Evolutionary conservation across 2,113 vertebrate species (phyloP).

Genomic region (Tachuris rubrigastra): DNA sequence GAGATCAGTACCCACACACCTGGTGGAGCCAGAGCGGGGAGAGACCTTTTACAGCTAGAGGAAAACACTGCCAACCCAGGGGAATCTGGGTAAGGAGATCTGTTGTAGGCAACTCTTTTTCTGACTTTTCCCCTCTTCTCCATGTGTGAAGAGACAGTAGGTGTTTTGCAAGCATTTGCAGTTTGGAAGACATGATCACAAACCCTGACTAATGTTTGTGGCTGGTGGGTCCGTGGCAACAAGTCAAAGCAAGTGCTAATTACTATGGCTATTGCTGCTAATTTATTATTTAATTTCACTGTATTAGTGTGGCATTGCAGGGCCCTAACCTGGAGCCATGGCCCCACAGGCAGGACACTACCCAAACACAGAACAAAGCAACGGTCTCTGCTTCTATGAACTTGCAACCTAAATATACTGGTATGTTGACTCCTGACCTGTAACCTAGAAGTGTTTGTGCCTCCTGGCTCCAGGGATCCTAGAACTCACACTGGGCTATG

Average conservation of each 20-base stretch:
- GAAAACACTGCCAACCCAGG: neutral
- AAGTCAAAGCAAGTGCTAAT: slow-evolving; percentile 56
- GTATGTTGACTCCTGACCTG: neutral
- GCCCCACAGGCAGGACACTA: neutral
- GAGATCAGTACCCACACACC: neutral
- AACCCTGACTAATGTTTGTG: slow-evolving; percentile 57
- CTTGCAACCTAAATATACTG: neutral
- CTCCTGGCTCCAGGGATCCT: neutral
- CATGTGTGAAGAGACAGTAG: neutral
- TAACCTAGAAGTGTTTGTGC: neutral
- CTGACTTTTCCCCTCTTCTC: neutral
- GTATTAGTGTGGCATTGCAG: slow-evolving; percentile 27
- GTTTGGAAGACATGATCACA: slow-evolving; percentile 5
- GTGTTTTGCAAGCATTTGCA: slow-evolving; percentile 28
- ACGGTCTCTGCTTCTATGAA: neutral
- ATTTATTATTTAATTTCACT: slow-evolving; percentile 62
- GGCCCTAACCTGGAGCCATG: neutral
- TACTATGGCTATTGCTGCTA: slow-evolving; percentile 30
- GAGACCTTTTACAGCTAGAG: neutral
- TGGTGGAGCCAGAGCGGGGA: neutral
- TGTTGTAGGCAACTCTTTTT: neutral
- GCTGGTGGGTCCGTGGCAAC: slow-evolving; percentile 53
- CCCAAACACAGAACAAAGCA: slow-evolving; percentile 22
- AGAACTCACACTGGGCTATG: neutral
- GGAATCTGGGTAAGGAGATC: neutral